Conservation (phyloP, 2,797 vertebrate genomes). For the Hipposideros larvatus region DNA sequence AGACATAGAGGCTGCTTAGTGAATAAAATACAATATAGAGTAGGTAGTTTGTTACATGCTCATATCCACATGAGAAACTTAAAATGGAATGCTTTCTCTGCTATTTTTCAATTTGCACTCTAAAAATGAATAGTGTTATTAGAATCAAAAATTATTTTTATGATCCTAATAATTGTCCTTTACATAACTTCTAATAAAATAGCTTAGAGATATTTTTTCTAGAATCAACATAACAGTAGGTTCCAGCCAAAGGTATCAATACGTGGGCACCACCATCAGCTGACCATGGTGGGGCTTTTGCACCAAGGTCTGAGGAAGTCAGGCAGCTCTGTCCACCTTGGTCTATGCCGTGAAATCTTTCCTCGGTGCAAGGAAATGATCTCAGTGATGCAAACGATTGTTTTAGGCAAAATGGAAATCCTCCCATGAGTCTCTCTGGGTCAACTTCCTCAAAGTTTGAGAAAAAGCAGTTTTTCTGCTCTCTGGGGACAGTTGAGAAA, state of each 20-base stretch:
- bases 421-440: not conserved
- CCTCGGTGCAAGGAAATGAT: not conserved
- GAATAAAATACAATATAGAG: not conserved
- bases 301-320: not conserved
- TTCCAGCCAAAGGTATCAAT: not conserved
- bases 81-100: not conserved
- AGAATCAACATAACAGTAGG: not conserved
- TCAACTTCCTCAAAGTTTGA: not conserved
- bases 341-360: not conserved
- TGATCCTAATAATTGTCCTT: not conserved
- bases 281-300: not conserved
- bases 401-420: constrained; percentile 9
- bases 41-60: not conserved
- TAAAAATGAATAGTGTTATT: not conserved
- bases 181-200: not conserved
- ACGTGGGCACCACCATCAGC: not conserved
- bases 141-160: constrained; percentile 4
- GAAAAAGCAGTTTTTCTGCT: not conserved
- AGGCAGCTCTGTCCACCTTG: not conserved
- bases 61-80: not conserved
- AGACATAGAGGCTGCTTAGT: not conserved
- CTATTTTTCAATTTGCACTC: constrained; percentile 10
- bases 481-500: not conserved
- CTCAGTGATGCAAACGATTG: not conserved
- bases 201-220: not conserved